phyloP scores from a whole-genome alignment of 2,888 invertebrate genomes.

The Philaethria dido region DNA sequence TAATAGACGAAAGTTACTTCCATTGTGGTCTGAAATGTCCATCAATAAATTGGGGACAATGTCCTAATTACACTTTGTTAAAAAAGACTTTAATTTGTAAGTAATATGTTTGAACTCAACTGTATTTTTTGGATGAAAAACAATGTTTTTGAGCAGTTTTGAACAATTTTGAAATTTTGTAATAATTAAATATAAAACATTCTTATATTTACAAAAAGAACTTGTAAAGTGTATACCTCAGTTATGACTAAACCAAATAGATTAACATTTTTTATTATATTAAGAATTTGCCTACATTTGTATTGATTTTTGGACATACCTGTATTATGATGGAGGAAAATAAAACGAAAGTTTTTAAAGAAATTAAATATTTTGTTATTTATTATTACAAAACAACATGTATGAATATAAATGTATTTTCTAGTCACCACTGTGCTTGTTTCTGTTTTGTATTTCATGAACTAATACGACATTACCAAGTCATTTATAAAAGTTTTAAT shows the following conservation, averaged over 20 bases:
- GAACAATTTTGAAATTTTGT: neutral
- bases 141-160: neutral
- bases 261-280: neutral
- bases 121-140: neutral
- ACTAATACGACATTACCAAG: slow-evolving; percentile 15
- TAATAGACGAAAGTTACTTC: neutral
- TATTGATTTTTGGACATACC: slow-evolving; percentile 1
- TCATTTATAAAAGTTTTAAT: neutral
- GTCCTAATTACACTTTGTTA: no score
- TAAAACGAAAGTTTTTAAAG: slow-evolving; percentile 70
- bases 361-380: slow-evolving; percentile 80
- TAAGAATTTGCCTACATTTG: slow-evolving; percentile 4
- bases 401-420: slow-evolving; percentile 75
- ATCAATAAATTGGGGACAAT: no score
- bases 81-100: neutral
- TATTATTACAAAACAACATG: slow-evolving; percentile 81
- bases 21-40: neutral
- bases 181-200: neutral
- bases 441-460: slow-evolving; percentile 25
- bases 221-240: slow-evolving; percentile 11
- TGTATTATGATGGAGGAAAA: slow-evolving; percentile 48
- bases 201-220: neutral
- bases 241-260: slow-evolving; percentile 12
- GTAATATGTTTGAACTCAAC: neutral
- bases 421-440: slow-evolving; percentile 72